Evolutionary conservation across 2,797 vertebrate genomes (phyloP), one percentile per base, ranked within the genome.

Genomic region (Dromococcyx pavoninus): DNA sequence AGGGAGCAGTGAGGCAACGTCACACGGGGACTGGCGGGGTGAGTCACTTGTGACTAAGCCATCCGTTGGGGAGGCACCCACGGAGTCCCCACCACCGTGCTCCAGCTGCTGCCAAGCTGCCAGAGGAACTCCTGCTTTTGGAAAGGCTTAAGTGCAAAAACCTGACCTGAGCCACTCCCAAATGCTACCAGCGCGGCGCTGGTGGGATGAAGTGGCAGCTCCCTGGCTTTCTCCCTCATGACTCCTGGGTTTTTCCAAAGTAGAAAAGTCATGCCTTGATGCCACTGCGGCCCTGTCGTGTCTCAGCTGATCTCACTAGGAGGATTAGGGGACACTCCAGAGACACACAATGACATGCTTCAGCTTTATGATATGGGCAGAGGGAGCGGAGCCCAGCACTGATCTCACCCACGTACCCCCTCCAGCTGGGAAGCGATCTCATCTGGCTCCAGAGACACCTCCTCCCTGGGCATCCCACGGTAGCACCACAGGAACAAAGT

Each of bases 41-140:
- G 94, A 96, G 67, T 94, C 93, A 96, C 39, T 91, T 9, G 57
- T 93, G 90, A 95, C 83, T 91, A 84, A 94, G 53, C 74, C 72
- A 74, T 74, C 58, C 62, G 6, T 0, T 79, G 53, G 69, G 87
- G 81, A 95, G 89, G 84, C 72, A 79, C 75, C 56, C 87, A 93
- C 21, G 46, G 89, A 91, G 86, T 93, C 60, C 94, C 94, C 33
- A 5, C 32, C 0, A 19, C 51, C 7, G 10, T 30, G 69, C 54
- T 83, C 82, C 69, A 50, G 79, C 65, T 3, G 3, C 61, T 8
- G 28, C 58, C 0, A 9, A 54, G 88, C 92, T 93, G 89, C 86
- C 81, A 93, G 80, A 78, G 92, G 89, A 92, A 89, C 65, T 93
- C 94, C 78, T 2, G 1, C 74, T 87, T 82, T 56, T 3, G 4